These are phyloP conservation scores for Apeira syringaria DNA, from an alignment of 2,888 invertebrate genomes.

Conservation along the genomic window DNA sequence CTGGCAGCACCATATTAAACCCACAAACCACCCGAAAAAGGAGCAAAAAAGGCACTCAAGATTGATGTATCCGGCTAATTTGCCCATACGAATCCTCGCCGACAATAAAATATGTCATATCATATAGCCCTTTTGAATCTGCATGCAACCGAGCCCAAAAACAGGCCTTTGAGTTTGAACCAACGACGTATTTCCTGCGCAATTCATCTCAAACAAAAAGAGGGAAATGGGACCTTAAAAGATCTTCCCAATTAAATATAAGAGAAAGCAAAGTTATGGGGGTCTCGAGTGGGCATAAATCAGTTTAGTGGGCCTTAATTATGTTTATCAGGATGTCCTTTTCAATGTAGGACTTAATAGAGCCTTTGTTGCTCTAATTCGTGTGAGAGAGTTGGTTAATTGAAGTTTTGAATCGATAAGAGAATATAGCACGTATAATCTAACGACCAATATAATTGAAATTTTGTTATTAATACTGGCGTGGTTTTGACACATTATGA, in stretches of 20 bases:
- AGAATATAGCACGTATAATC: too few relatives aligned
- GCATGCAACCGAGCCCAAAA: slow-evolving; percentile 68
- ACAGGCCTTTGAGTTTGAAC: slow-evolving; percentile 53
- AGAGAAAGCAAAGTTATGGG: slow-evolving; percentile 71
- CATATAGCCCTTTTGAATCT: slow-evolving; percentile 60
- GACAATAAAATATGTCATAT: slow-evolving; percentile 80
- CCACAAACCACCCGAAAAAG: slow-evolving; percentile 16
- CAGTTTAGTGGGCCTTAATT: slow-evolving; percentile 64
- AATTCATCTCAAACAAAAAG: slow-evolving; percentile 61
- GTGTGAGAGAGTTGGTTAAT: slow-evolving; percentile 29
- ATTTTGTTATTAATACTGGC: too few relatives aligned
- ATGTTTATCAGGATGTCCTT: slow-evolving; percentile 65
- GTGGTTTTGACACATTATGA: too few relatives aligned
- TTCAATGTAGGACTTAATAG: slow-evolving; percentile 43
- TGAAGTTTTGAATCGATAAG: background rate
- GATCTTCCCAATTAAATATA: slow-evolving; percentile 67
- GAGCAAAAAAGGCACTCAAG: slow-evolving; percentile 44
- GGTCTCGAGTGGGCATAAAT: slow-evolving; percentile 62
- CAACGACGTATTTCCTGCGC: slow-evolving; percentile 71
- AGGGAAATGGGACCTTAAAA: slow-evolving; percentile 58
- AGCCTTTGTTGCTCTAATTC: slow-evolving; percentile 46
- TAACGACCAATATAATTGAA: too few relatives aligned
- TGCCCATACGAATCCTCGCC: slow-evolving; percentile 59
- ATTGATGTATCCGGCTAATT: slow-evolving; percentile 82
- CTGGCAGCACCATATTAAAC: slow-evolving; percentile 7